phyloP scores from a whole-genome alignment of 2,888 invertebrate genomes.

The Ctena decussata region DNA sequence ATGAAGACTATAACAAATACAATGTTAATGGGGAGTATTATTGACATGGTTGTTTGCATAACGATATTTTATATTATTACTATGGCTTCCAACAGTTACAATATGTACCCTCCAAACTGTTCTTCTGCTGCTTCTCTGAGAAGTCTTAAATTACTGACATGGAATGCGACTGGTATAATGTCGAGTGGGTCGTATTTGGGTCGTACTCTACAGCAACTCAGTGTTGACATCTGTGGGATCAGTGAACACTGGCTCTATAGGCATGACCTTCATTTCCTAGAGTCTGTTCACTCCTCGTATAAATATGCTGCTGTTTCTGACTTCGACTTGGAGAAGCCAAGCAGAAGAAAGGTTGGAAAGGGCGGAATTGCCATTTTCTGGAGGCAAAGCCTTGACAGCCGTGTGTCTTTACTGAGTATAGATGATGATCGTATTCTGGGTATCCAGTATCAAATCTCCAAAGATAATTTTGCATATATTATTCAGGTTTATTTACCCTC shows the following conservation, averaged over 20 bases:
- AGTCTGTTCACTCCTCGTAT: neutral
- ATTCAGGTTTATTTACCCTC: neutral
- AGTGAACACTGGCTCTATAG: neutral
- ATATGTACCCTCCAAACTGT: neutral
- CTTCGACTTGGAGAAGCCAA: neutral
- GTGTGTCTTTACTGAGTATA: neutral
- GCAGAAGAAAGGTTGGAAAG: neutral
- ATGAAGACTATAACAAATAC: neutral
- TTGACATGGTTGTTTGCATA: neutral
- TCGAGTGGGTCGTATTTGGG: neutral
- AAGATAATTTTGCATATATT: no score
- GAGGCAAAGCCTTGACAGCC: neutral
- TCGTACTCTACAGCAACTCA: neutral
- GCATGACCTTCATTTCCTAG: neutral
- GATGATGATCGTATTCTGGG: neutral
- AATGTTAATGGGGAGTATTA: neutral
- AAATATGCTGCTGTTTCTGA: neutral
- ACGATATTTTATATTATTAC: neutral
- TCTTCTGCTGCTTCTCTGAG: neutral
- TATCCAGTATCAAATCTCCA: neutral
- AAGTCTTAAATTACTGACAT: neutral
- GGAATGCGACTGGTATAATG: neutral
- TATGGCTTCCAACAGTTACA: neutral
- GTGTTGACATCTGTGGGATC: neutral
- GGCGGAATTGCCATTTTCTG: neutral